Conservation (phyloP, 2,888 invertebrate genomes). For the Euzetes globulus region DNA sequence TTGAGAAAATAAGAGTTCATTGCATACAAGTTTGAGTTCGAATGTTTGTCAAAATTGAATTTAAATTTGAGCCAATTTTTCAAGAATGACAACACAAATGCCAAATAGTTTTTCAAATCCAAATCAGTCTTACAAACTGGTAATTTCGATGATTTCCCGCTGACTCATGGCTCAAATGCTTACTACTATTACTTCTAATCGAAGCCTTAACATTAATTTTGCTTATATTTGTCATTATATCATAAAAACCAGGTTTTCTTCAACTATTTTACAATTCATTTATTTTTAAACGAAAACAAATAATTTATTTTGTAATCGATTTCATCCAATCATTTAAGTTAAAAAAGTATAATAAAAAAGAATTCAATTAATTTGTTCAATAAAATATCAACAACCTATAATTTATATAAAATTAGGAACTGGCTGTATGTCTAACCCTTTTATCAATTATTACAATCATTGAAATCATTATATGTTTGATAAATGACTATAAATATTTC, state of each 20-base stretch:
- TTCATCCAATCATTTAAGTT: too few species aligned
- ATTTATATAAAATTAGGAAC: not conserved
- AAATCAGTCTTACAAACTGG: not conserved
- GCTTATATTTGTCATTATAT: too few species aligned
- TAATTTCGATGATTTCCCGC: conserved; percentile 10
- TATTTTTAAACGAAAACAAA: too few species aligned
- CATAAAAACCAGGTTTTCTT: too few species aligned
- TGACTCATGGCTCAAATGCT: not conserved
- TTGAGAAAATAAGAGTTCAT: not conserved
- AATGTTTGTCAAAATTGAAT: not conserved
- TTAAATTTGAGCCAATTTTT: not conserved
- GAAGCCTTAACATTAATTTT: too few species aligned
- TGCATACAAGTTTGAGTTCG: not conserved
- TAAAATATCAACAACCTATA: too few species aligned
- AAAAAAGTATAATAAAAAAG: too few species aligned
- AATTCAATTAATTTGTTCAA: too few species aligned
- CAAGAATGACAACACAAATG: not conserved
- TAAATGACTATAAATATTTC: not conserved
- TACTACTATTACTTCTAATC: not conserved
- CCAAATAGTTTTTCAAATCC: not conserved
- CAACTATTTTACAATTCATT: too few species aligned
- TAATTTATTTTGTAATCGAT: too few species aligned
- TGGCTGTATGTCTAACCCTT: not conserved
- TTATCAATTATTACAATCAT: not conserved
- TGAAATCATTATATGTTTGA: conserved; percentile 9